Evolutionary conservation across 1,140 invertebrate species (phyloP), one percentile per base, ranked within the genome.

Genomic region (Trichomalopsis sarcophagae): DNA sequence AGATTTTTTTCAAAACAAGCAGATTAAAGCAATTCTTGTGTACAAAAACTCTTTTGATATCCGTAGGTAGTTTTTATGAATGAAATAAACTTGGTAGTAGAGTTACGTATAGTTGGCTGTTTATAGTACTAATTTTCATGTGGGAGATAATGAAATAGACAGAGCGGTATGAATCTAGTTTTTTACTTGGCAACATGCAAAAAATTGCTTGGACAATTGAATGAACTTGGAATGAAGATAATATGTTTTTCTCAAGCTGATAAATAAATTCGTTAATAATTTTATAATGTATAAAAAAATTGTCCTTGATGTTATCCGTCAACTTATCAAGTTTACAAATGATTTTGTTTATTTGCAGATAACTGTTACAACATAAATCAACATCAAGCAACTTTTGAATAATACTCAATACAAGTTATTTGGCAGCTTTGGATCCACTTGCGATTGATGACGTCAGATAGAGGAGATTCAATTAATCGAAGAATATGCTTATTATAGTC

Each of bases 291-390:
- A 44, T 44, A 44, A 11, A 44, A 10, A 44, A 44, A 44, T 44
- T 10, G 10, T 11, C 40, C 0, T 36, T 36, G 10, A 44, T 44
- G 10, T 1, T 44, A 44, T 44, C 6, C n/a, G 6, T 62, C 3
- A 62, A 62, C 17, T 62, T 62, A 62, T 21, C 5, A 62, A 62
- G 21, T 62, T 62, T 9, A 62, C 14, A 21, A 62, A 21, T 55
- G 14, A 33, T 33, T 23, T 81, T 74, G 7, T 82, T 69, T 69
- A 27, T 81, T 84, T 78, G 74, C 75, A 84, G 82, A 71, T 69
- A 27, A 14, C 30, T 50, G 50, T 66, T 44, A n/a, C 17, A 75
- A n/a, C 17, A n/a, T 62, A 62, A 62, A n/a, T 21, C 17, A 62
- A 21, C 21, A n/a, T 62, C 55, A 21, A 44, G 40, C 40, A 44